Base-by-base conservation (phyloP, 2,113 vertebrate species). In the Charina bottae region DNA sequence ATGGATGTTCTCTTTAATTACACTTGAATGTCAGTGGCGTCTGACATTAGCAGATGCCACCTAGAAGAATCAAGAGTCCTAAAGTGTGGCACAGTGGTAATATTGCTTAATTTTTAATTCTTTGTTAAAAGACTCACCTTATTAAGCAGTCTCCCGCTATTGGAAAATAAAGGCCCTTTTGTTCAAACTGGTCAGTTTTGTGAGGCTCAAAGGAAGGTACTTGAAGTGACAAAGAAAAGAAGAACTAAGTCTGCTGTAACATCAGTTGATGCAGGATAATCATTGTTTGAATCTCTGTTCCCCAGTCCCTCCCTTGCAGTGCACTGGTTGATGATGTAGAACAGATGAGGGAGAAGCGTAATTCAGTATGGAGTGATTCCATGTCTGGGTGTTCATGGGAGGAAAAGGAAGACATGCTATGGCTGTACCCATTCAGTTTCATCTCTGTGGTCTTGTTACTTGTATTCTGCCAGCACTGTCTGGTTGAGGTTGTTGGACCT, bases 1-100 rank as follows among this genome's bases (percentile, higher is more conserved):
- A 6, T 90, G 89, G 60, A 64, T 78, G 3, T 54, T 1, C 24
- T 89, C 62, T 86, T 62, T 90, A 91, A 62, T 93, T 94, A 89
- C 92, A 13, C 6, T 62, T n/a, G 85, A 92, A 91, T 92, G 93
- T 60, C 87, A 3, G 28, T 26, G 23, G 26, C 53, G 58, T 83
- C 68, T 93, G 1, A 56, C 13, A 12, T 88, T 49, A 26, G 21
- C 85, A 23, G n/a, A 17, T 7, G 12, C 55, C 87, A 0, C 92
- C 19, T 68, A 54, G 33, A 46, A 37, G 24, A 84, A 91, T 53
- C 37, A 58, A 42, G 21, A 49, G 85, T 5, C 3, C 26, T 33
- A 87, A 90, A 58, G 68, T 11, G 60, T 12, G 91, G 93, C 90
- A 13, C 11, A 37, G 12, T 0, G 1, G 88, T 87, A 49, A 49